A percentile compares a stretch with the other conserved stretches of the same genome.
These are phyloP conservation scores for Hippoglossus hippoglossus DNA, from an alignment of 2,797 vertebrate species.

Conservation along the genomic window DNA sequence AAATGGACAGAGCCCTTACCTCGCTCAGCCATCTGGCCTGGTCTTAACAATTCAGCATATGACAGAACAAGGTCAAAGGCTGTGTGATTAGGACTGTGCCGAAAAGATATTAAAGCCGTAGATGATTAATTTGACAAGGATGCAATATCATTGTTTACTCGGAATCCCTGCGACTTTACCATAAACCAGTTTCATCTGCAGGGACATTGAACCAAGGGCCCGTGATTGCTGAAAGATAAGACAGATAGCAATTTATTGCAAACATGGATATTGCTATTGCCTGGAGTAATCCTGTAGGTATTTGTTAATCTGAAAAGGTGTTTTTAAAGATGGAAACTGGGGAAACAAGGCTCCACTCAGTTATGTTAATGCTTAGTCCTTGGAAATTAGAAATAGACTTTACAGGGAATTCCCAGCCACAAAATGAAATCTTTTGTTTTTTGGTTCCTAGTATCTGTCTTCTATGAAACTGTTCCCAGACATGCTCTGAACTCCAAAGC, in stretches of 20 bases:
- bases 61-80: constrained; percentile 42
- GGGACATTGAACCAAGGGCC: constrained; percentile 4
- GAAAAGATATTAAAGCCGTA: constrained; percentile 52
- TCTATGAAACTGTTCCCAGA: too few relatives aligned
- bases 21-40: constrained; percentile 54
- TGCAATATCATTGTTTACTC: constrained; percentile 38
- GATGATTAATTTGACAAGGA: constrained; percentile 60
- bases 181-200: constrained; percentile 28
- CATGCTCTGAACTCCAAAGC: too few relatives aligned
- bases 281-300: neutral
- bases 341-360: neutral
- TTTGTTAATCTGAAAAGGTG: constrained; percentile 5
- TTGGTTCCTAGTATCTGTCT: too few relatives aligned
- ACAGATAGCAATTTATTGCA: too few relatives aligned
- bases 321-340: neutral
- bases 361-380: neutral
- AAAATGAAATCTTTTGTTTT: neutral
- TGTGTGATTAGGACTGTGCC: constrained; percentile 33
- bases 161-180: constrained; percentile 48
- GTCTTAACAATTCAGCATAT: constrained; percentile 29
- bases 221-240: constrained; percentile 7
- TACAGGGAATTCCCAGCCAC: neutral
- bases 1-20: constrained; percentile 48
- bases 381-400: constrained; percentile 1
- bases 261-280: neutral